These are phyloP conservation scores for Anoplius nigerrimus DNA, from an alignment of 2,888 invertebrate genomes.

Conservation along the genomic window DNA sequence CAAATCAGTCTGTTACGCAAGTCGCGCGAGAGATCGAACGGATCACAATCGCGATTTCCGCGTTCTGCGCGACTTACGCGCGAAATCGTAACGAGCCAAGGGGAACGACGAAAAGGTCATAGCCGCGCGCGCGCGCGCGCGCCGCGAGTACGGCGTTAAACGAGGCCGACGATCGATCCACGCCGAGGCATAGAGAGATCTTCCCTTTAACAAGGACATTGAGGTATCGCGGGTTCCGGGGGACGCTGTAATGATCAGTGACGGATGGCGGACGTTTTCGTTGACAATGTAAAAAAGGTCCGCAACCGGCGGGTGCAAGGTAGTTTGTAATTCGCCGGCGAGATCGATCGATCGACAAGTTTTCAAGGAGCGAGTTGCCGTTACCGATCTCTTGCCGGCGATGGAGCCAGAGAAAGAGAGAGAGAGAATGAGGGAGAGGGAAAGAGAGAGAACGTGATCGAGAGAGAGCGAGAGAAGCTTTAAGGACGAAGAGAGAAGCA, in stretches of 20 bases:
- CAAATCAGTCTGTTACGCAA: no score
- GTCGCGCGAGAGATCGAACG: no score
- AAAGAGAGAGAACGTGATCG: constrained; percentile 1
- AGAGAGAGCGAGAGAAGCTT: not conserved
- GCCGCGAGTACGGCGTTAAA: not conserved
- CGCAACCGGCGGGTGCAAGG: not conserved
- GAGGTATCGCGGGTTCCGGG: not conserved
- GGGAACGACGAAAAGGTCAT: no score
- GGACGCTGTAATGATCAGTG: constrained; percentile 56
- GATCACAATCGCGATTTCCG: no score
- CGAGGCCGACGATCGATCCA: not conserved
- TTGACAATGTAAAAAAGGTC: not conserved
- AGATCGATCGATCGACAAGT: constrained; percentile 13
- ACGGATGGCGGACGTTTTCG: constrained; percentile 51
- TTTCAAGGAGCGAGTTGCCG: constrained; percentile 7
- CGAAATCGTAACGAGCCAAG: no score
- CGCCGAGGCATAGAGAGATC: no score
- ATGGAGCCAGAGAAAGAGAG: not conserved
- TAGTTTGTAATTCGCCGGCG: not conserved
- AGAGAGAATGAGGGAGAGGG: not conserved
- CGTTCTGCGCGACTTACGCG: no score
- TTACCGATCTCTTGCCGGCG: not conserved
- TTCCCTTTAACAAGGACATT: no score
- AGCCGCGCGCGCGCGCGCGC: no score
- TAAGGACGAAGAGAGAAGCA: not conserved